Percentiles rank a stretch among this genome's conserved stretches.
Conservation (phyloP, 2,888 invertebrate genomes). For the Encarsia formosa region DNA sequence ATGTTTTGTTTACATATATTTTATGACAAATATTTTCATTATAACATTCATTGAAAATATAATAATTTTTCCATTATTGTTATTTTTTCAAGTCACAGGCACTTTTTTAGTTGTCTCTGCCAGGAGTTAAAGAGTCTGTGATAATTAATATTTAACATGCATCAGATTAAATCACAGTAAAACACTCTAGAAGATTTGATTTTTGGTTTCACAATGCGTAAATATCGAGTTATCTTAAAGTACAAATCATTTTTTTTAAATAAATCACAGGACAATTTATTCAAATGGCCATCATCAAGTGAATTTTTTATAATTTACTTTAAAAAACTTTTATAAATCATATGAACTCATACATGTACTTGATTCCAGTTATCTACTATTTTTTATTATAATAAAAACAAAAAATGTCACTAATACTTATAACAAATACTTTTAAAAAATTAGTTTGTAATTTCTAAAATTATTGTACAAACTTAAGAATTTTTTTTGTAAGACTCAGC, state of each 20-base stretch:
- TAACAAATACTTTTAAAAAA: too few species aligned
- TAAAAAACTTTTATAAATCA: neutral
- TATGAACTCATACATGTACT: too few species aligned
- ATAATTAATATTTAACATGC: slow-evolving; percentile 20
- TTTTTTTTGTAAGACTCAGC: too few species aligned
- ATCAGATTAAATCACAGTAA: slow-evolving; percentile 22
- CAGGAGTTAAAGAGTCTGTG: slow-evolving; percentile 34
- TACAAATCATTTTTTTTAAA: slow-evolving; percentile 23
- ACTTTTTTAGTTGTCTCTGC: slow-evolving; percentile 41
- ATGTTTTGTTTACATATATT: slow-evolving; percentile 31
- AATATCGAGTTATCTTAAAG: slow-evolving; percentile 11
- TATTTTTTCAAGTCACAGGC: slow-evolving; percentile 41
- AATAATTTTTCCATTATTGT: slow-evolving; percentile 29
- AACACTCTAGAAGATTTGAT: slow-evolving; percentile 14
- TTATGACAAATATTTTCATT: slow-evolving; percentile 38
- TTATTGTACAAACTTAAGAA: too few species aligned
- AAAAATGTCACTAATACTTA: too few species aligned
- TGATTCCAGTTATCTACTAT: too few species aligned
- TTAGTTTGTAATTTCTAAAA: too few species aligned
- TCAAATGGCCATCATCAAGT: slow-evolving; percentile 27
- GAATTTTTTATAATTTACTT: slow-evolving; percentile 2
- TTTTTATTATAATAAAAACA: too few species aligned
- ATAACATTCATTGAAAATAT: slow-evolving; percentile 45
- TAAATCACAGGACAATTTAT: slow-evolving; percentile 25
- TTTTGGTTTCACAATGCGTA: slow-evolving; percentile 22